Percentiles rank a stretch among this genome's conserved stretches.
These are phyloP conservation scores for Drosophila baimaii DNA, from an alignment of 1,140 invertebrate species.

Conservation along the genomic window DNA sequence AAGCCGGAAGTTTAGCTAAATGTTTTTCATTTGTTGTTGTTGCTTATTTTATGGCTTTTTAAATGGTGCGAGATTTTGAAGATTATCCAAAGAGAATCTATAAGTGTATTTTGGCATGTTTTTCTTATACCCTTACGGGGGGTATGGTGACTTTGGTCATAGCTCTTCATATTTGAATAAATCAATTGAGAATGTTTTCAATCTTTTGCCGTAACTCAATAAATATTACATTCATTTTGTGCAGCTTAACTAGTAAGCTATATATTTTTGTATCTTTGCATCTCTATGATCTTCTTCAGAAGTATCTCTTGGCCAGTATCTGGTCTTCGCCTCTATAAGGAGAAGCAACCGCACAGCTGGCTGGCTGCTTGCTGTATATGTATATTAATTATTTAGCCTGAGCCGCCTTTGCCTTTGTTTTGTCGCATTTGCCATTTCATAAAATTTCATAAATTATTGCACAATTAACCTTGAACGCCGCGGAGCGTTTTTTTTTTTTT, in stretches of 20 bases:
- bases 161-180: too few species aligned
- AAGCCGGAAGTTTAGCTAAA: constrained; percentile 66
- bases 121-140: not conserved
- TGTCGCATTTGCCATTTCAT: constrained; percentile 66
- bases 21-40: constrained; percentile 25
- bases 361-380: constrained; percentile 18
- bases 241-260: not conserved
- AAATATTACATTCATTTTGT: too few species aligned
- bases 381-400: constrained; percentile 52
- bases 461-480: constrained; percentile 70
- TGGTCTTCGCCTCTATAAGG: constrained; percentile 25
- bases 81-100: constrained; percentile 32
- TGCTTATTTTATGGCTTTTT: constrained; percentile 60
- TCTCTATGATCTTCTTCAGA: not conserved
- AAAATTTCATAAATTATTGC: constrained; percentile 77
- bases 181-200: too few species aligned
- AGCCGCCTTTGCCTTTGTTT: constrained; percentile 52
- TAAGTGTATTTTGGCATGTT: constrained; percentile 32
- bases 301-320: not conserved
- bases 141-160: not conserved
- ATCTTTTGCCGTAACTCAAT: too few species aligned
- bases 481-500: too few species aligned
- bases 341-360: constrained; percentile 15
- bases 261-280: not conserved
- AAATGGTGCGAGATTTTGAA: constrained; percentile 54